A percentile compares a stretch with the other conserved stretches of the same genome.
Evolutionary conservation across 2,888 invertebrate species (phyloP).

Genomic region (Pherbina coryleti): DNA sequence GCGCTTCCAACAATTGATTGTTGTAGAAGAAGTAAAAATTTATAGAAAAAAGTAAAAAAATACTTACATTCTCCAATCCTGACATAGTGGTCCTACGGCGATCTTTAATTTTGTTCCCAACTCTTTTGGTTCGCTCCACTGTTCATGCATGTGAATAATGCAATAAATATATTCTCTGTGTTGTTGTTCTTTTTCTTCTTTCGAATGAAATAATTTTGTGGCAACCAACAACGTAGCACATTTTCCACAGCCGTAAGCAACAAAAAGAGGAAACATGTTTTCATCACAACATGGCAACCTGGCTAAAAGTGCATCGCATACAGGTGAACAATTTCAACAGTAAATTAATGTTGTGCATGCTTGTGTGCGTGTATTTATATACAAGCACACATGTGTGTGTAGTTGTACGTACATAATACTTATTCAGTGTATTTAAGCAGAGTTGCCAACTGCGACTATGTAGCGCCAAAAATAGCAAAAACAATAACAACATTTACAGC

Average conservation of each 20-base stretch:
- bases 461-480: background rate
- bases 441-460: background rate
- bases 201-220: conserved; percentile 3
- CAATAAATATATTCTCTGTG: background rate
- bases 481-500: background rate
- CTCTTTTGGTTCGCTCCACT: background rate
- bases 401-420: background rate
- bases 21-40: too few relatives aligned
- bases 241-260: background rate
- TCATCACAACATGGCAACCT: conserved; percentile 2
- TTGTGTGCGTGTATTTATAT: background rate
- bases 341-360: background rate
- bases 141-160: background rate
- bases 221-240: background rate
- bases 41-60: too few relatives aligned
- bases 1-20: too few relatives aligned
- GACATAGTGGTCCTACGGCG: too few relatives aligned
- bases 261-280: conserved; percentile 15
- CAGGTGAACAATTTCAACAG: conserved; percentile 8
- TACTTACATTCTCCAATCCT: too few relatives aligned
- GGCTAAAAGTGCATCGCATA: conserved; percentile 3
- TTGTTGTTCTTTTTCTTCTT: background rate
- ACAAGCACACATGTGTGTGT: background rate
- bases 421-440: background rate
- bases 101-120: too few relatives aligned